Percentiles rank a stretch among this genome's conserved stretches.
Conservation (phyloP, 2,888 invertebrate genomes). For the Diarsia dahlii region DNA sequence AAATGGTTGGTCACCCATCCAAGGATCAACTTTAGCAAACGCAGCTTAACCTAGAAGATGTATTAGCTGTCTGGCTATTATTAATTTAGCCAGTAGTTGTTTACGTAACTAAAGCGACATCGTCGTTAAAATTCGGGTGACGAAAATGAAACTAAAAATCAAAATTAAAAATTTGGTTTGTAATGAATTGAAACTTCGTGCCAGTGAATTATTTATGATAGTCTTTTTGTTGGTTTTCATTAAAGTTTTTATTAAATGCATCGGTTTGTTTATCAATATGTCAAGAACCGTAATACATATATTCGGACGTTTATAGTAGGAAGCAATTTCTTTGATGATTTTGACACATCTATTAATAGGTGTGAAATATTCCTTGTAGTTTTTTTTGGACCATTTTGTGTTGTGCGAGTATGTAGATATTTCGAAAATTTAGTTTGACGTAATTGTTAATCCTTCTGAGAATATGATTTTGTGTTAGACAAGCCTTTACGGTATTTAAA, state of each 20-base stretch:
- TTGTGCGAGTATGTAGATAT: neutral
- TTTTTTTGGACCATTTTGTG: neutral
- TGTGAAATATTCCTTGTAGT: no score
- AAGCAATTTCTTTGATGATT: neutral
- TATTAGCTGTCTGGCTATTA: neutral
- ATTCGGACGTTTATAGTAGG: neutral
- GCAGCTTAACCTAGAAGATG: neutral
- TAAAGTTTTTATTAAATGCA: conserved; percentile 53
- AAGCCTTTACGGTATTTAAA: neutral
- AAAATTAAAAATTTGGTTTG: conserved; percentile 59
- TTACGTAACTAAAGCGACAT: neutral
- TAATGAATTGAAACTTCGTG: conserved; percentile 47
- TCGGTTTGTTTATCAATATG: conserved; percentile 50
- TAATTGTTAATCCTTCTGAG: neutral
- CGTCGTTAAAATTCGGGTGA: neutral
- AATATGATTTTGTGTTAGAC: neutral
- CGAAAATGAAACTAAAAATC: conserved; percentile 54
- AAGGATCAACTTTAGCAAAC: neutral
- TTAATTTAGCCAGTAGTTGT: neutral
- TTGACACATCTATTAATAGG: neutral
- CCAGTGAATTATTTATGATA: conserved; percentile 60
- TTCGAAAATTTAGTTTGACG: neutral
- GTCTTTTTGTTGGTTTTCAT: conserved; percentile 36
- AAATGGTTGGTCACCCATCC: neutral
- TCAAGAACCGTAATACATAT: conserved; percentile 1